Conservation (phyloP, 2,113 vertebrate species). For the Tonatia bakeri region DNA sequence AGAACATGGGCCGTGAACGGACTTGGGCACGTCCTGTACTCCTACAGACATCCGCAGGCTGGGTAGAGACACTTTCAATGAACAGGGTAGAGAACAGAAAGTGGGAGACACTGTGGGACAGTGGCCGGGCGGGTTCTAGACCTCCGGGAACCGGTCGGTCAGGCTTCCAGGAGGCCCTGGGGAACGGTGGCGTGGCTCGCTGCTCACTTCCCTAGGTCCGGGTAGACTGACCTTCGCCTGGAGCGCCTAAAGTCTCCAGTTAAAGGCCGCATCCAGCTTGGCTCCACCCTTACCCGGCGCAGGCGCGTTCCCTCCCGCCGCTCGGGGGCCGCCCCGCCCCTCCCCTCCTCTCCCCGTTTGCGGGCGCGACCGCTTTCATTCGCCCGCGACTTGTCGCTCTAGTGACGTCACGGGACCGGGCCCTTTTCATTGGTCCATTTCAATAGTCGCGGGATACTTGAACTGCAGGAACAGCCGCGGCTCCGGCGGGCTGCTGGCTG, state of each 20-base stretch:
- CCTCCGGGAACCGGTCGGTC: background rate
- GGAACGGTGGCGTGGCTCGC: background rate
- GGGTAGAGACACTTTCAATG: background rate
- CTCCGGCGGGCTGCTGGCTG: slow-evolving; percentile 56
- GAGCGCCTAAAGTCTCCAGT: background rate
- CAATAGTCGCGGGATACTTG: slow-evolving; percentile 99
- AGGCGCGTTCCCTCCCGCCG: background rate
- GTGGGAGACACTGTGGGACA: background rate
- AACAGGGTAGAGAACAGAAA: background rate
- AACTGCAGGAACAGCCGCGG: slow-evolving; percentile 80
- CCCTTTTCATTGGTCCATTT: slow-evolving; percentile 88
- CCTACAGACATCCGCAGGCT: background rate
- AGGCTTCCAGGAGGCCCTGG: background rate
- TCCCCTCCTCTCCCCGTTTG: background rate
- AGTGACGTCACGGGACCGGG: slow-evolving; percentile 36
- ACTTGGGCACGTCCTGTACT: background rate
- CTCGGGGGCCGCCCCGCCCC: background rate
- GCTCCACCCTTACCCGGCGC: background rate
- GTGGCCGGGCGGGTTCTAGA: background rate
- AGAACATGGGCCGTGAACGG: background rate
- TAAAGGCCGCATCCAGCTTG: background rate
- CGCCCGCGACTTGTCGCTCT: background rate
- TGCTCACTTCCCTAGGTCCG: no score
- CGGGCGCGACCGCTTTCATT: background rate
- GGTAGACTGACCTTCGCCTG: rapidly evolving